phyloP scores from a whole-genome alignment of 2,113 vertebrate species.

The Rhynchopsitta pachyrhyncha region DNA sequence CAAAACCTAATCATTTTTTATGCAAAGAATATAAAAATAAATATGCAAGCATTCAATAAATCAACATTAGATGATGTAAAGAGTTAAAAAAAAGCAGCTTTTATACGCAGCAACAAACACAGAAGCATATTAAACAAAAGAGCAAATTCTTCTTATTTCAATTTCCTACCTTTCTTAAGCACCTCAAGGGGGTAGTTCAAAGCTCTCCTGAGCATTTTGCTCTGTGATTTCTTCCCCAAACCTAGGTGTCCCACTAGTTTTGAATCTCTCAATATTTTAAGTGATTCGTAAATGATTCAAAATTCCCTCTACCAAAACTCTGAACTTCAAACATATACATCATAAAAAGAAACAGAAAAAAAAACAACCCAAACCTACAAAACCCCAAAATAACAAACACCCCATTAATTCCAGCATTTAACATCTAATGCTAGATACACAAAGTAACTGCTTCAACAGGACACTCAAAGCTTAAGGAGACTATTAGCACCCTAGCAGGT shows the following conservation, averaged over 20 bases:
- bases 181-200: not conserved
- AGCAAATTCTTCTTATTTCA: fast-evolving
- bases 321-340: not conserved
- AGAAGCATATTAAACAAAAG: not conserved
- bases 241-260: not conserved
- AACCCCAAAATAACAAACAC: not conserved
- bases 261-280: not conserved
- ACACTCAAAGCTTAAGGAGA: fast-evolving
- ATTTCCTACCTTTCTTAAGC: not conserved
- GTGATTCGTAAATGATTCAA: not conserved
- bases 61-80: not conserved
- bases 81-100: not conserved
- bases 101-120: not conserved
- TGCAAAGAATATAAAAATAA: not conserved
- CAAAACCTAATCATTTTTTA: fast-evolving
- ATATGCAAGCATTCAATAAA: not conserved
- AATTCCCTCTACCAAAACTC: not conserved
- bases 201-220: not conserved
- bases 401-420: not conserved
- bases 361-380: fast-evolving
- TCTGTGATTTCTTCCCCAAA: not conserved
- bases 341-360: not conserved
- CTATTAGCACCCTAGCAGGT: fast-evolving
- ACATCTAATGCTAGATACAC: fast-evolving
- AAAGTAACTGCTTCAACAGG: fast-evolving